These are phyloP conservation scores for Lagopus muta DNA, from an alignment of 2,113 vertebrate genomes.

Conservation along the genomic window DNA sequence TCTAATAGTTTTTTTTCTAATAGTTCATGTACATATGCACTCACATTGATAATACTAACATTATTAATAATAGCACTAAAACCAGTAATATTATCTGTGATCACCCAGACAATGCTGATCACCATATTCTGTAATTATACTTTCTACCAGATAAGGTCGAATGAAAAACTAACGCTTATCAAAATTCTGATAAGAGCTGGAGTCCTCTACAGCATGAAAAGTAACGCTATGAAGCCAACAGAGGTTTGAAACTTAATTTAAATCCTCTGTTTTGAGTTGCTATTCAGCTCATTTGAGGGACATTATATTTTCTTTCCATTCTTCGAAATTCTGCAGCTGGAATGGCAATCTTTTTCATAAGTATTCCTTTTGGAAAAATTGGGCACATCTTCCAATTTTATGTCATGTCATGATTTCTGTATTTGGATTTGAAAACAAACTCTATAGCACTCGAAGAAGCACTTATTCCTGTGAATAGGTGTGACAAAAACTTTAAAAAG, in stretches of 20 bases:
- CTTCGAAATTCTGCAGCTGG: background rate
- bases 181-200: background rate
- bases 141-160: background rate
- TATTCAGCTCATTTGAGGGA: background rate
- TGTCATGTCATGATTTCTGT: background rate
- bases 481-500: background rate
- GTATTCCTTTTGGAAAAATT: background rate
- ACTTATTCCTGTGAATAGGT: background rate
- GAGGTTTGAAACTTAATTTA: background rate
- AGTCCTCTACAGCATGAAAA: background rate
- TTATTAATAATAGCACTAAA: background rate
- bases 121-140: background rate
- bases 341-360: background rate
- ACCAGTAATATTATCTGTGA: background rate
- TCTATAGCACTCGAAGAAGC: background rate
- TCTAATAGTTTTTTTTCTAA: too few species aligned
- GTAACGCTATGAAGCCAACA: background rate
- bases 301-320: background rate
- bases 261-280: background rate
- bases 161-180: background rate
- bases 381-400: background rate
- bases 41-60: background rate
- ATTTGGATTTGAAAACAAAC: background rate
- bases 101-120: background rate
- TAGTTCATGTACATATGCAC: background rate